Percentiles rank a stretch among this genome's conserved stretches.
These are phyloP conservation scores for Ispidina picta DNA, from an alignment of 2,797 vertebrate species.

Conservation along the genomic window DNA sequence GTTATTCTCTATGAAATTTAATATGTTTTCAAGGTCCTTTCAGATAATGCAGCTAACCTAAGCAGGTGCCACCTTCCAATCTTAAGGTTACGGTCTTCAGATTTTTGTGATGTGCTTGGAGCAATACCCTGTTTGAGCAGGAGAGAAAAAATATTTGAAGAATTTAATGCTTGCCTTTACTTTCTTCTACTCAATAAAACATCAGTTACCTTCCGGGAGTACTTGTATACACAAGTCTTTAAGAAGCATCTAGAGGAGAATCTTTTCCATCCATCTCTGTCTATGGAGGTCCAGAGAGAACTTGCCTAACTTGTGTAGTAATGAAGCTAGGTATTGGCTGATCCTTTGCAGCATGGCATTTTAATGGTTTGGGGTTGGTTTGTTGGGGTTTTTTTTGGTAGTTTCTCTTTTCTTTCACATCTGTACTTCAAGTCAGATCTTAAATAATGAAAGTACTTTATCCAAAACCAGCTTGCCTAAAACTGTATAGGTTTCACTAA, in stretches of 20 bases:
- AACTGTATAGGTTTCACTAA: not conserved
- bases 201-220: not conserved
- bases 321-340: not conserved
- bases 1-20: not conserved
- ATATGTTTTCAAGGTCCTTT: not conserved
- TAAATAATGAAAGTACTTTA: not conserved
- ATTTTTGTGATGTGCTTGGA: not conserved
- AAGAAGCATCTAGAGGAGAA: not conserved
- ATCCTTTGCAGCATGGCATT: not conserved
- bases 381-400: too few relatives aligned
- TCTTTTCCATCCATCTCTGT: not conserved
- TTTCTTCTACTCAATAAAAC: not conserved
- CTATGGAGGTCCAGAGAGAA: not conserved
- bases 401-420: not conserved
- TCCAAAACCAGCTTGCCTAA: not conserved
- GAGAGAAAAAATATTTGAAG: not conserved
- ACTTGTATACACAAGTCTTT: not conserved
- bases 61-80: not conserved
- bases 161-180: not conserved
- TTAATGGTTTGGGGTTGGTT: not conserved
- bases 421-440: not conserved
- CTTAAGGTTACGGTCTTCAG: not conserved
- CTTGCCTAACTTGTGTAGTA: not conserved
- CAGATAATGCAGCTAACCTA: not conserved
- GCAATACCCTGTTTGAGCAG: not conserved